These are phyloP conservation scores for Podocnemis expansa DNA, from an alignment of 2,113 vertebrate genomes.

Conservation along the genomic window DNA sequence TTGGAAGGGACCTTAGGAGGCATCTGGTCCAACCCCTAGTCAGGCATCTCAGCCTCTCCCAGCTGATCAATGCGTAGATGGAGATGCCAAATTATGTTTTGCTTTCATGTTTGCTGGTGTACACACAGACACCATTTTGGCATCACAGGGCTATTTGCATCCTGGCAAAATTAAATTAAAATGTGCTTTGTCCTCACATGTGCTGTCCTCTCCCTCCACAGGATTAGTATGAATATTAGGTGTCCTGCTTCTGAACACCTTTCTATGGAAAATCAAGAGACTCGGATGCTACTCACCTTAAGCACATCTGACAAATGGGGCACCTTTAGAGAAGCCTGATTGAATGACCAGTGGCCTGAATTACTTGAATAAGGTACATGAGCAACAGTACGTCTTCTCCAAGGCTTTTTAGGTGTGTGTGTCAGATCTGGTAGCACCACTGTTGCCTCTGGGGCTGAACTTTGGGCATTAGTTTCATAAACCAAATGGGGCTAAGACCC, in stretches of 20 bases:
- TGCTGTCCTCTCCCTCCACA: slow-evolving; percentile 48
- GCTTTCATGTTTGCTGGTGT: not conserved
- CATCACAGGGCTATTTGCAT: not conserved
- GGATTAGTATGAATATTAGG: slow-evolving; percentile 84
- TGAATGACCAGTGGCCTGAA: slow-evolving; percentile 10
- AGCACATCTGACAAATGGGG: slow-evolving; percentile 84
- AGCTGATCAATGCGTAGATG: not conserved
- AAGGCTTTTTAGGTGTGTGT: not conserved
- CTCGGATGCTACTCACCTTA: slow-evolving; percentile 66
- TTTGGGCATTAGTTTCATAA: too few relatives aligned
- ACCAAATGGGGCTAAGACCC: too few relatives aligned
- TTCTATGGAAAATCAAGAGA: slow-evolving; percentile 86
- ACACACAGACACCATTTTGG: not conserved
- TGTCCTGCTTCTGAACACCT: slow-evolving; percentile 68
- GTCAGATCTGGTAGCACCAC: too few relatives aligned
- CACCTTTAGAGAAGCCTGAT: slow-evolving; percentile 86
- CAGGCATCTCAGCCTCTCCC: too few relatives aligned
- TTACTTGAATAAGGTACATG: slow-evolving; percentile 7
- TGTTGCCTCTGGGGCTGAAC: too few relatives aligned
- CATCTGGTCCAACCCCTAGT: not conserved
- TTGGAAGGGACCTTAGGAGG: too few relatives aligned
- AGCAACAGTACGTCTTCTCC: accelerated
- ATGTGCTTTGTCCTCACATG: too few relatives aligned
- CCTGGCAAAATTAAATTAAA: too few relatives aligned
- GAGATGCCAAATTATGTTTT: not conserved